Evolutionary conservation across 2,888 invertebrate species (phyloP), one percentile per base, ranked within the genome.

Genomic region (Seira musarum): DNA sequence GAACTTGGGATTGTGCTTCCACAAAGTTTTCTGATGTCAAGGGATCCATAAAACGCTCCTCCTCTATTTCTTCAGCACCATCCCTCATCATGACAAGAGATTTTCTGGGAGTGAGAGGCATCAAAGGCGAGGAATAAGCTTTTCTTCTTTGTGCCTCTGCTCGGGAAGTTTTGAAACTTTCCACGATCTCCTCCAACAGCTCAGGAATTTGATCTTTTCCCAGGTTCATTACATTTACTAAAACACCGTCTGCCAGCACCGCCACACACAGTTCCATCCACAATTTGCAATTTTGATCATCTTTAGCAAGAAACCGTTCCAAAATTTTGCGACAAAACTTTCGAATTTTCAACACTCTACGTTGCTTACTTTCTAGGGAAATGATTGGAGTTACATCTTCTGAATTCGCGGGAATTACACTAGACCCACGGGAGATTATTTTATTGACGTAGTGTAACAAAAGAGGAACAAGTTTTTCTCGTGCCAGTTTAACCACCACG

Each of bases 241-340:
- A 73, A 21, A 86, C 86, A 25, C 85, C 86, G 71, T 86, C 86
- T 0, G 80, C 79, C 53, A 86, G 35, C 2, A 86, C 85, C n/a
- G 85, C 79, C 8, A 86, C 73, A 49, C 84, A 84, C 2, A 86
- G 75, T 66, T 86, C 85, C 67, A 72, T 66, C 86, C 85, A 86
- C n/a, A 86, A 53, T 66, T 71, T 80, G 53, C 85, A 86, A 3
- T 85, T 83, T 63, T 65, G 53, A 61, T 86, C 85, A 22, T 85
- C 85, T 19, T 77, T 68, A 0, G 57, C 65, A 24, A 84, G 66
- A 68, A 69, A 72, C 19, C 53, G 22, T 40, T 80, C 67, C n/a
- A 83, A 53, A 25, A 85, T 77, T 69, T 78, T 30, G 3, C 79
- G 64, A 65, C 82, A 84, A 10, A 85, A 74, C 19, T 73, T 78